A percentile compares a stretch with the other conserved stretches of the same genome.
These are phyloP conservation scores for Augochlorella aurata DNA, from an alignment of 2,888 invertebrate genomes.

Conservation along the genomic window DNA sequence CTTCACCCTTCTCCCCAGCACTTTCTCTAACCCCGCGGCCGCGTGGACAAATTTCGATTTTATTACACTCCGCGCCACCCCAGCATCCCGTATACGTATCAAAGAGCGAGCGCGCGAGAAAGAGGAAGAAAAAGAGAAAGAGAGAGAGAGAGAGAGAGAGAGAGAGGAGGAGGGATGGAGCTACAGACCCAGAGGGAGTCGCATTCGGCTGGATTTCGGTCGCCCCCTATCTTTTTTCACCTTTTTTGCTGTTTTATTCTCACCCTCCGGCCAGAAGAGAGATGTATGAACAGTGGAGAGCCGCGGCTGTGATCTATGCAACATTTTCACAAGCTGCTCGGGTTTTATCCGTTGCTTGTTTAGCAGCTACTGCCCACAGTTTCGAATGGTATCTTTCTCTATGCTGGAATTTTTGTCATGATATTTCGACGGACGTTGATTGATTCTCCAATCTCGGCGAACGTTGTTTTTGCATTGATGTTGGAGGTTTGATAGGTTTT, in stretches of 20 bases:
- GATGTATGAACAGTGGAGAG: not conserved
- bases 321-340: not conserved
- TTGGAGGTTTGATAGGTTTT: not conserved
- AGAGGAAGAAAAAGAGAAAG: too few relatives aligned
- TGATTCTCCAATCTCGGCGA: not conserved
- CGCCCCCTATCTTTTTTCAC: not conserved
- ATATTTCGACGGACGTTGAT: constrained; percentile 2
- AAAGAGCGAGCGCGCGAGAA: not conserved
- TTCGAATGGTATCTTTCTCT: not conserved
- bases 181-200: constrained; percentile 1
- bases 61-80: constrained; percentile 55
- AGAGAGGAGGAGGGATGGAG: not conserved
- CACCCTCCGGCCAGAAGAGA: not conserved
- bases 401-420: not conserved
- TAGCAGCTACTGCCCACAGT: not conserved
- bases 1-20: not conserved
- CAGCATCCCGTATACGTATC: constrained; percentile 12
- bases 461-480: not conserved
- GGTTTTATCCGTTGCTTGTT: constrained; percentile 21
- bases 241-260: not conserved
- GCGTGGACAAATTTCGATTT: constrained; percentile 70
- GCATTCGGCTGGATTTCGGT: constrained; percentile 22
- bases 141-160: not conserved
- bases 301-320: not conserved
- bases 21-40: not conserved